A percentile compares a stretch with the other conserved stretches of the same genome.
These are phyloP conservation scores for Podarcis raffonei DNA, from an alignment of 2,113 vertebrate genomes.

Conservation along the genomic window DNA sequence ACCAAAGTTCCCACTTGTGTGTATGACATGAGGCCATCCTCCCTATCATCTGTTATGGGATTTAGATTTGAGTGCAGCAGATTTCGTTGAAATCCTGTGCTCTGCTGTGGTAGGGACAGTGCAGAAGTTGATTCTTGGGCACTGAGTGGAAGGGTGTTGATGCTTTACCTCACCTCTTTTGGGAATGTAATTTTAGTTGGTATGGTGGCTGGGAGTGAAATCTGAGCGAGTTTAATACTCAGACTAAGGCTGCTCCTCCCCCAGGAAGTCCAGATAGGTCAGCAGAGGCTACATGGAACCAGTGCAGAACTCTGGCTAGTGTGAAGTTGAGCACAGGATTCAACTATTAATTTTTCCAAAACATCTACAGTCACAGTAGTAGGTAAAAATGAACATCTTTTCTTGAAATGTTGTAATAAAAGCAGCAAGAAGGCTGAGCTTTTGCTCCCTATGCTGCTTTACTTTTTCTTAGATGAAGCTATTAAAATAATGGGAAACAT, in stretches of 20 bases:
- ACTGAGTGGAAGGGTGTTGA: neutral
- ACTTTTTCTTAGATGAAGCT: constrained; percentile 30
- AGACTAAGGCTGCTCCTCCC: neutral
- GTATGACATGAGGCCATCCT: neutral
- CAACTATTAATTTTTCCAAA: constrained; percentile 42
- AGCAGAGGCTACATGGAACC: neutral
- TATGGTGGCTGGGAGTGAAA: neutral
- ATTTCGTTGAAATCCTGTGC: neutral
- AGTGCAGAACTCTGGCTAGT: neutral
- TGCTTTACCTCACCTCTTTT: too few relatives aligned
- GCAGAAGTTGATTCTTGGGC: neutral
- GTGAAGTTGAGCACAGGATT: neutral
- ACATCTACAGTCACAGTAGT: constrained; percentile 46
- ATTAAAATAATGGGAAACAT: constrained; percentile 61
- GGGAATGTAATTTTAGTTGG: too few relatives aligned
- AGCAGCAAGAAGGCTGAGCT: constrained; percentile 46
- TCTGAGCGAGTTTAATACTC: neutral
- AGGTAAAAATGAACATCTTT: constrained; percentile 53
- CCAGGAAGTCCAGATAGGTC: neutral
- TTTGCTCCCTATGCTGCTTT: constrained; percentile 2
- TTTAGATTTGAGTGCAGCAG: neutral
- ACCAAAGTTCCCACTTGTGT: neutral
- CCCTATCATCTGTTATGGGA: neutral
- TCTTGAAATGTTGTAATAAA: constrained; percentile 44
- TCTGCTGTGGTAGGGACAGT: neutral